A percentile compares a stretch with the other conserved stretches of the same genome.
phyloP scores from a whole-genome alignment of 2,113 vertebrate genomes.

The Amia ocellicauda region DNA sequence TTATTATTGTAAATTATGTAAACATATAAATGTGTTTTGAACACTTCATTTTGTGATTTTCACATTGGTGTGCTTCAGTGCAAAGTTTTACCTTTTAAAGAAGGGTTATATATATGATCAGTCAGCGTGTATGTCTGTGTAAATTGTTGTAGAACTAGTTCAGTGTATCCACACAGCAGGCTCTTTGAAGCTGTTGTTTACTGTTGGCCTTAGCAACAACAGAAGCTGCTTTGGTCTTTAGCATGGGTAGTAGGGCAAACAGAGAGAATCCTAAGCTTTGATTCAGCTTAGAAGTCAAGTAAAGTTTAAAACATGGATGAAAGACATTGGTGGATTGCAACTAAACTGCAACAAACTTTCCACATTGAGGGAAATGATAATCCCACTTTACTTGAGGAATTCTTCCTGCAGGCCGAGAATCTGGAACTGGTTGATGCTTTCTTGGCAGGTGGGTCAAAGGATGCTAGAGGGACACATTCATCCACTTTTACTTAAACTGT shows the following conservation, averaged over 20 bases:
- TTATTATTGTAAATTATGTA: too few species aligned
- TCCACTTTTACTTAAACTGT: background rate
- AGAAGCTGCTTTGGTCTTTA: constrained; percentile 5
- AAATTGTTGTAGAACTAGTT: background rate
- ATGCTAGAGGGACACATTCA: background rate
- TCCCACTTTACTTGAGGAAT: constrained; percentile 13
- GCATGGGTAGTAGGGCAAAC: background rate
- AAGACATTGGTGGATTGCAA: constrained; percentile 34
- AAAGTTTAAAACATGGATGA: constrained; percentile 23
- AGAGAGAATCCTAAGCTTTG: background rate
- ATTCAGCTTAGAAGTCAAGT: background rate
- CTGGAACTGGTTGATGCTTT: constrained; percentile 28
- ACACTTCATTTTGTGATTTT: too few species aligned
- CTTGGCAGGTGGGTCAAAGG: constrained; percentile 22
- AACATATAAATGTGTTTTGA: too few species aligned
- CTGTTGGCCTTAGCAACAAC: constrained; percentile 30
- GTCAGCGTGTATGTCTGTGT: background rate
- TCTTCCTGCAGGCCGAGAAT: constrained; percentile 21
- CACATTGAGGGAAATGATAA: constrained; percentile 12
- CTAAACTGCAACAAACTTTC: constrained; percentile 25
- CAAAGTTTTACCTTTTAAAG: too few species aligned
- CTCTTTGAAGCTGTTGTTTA: constrained; percentile 23
- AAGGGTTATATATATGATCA: too few species aligned
- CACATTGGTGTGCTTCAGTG: too few species aligned
- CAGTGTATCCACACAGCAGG: background rate